A percentile compares a stretch with the other conserved stretches of the same genome.
Conservation (phyloP, 2,797 vertebrate genomes). For the Neostethus bicornis region DNA sequence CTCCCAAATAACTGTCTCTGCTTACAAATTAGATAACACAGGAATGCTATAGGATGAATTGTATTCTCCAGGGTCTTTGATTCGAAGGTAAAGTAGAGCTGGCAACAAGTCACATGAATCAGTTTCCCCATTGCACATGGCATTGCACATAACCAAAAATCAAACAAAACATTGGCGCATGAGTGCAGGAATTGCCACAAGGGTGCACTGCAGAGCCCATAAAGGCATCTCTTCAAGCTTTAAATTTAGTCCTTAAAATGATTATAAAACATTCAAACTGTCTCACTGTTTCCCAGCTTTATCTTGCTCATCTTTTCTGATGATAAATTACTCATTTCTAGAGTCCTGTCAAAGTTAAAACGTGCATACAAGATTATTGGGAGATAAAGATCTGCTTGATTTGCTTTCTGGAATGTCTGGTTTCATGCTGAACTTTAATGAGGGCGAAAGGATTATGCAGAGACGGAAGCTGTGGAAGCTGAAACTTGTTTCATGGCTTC, state of each 20-base stretch:
- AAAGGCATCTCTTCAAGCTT: constrained; percentile 16
- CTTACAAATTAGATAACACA: too few relatives aligned
- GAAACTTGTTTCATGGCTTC: constrained; percentile 48
- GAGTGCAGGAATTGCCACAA: constrained; percentile 59
- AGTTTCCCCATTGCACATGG: constrained; percentile 11
- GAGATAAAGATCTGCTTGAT: constrained; percentile 67
- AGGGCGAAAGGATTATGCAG: constrained; percentile 56
- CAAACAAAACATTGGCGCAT: background rate
- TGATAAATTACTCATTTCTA: constrained; percentile 51
- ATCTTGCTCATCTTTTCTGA: constrained; percentile 45
- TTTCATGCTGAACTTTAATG: constrained; percentile 53
- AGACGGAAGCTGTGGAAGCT: constrained; percentile 32
- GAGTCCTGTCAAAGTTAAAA: constrained; percentile 53
- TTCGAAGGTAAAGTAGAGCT: constrained; percentile 23
- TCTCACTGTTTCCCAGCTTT: constrained; percentile 1
- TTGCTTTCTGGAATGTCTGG: constrained; percentile 49
- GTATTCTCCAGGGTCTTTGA: constrained; percentile 25
- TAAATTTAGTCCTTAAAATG: constrained; percentile 19
- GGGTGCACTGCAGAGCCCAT: constrained; percentile 71
- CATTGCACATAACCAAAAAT: constrained; percentile 7
- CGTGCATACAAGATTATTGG: constrained; percentile 39
- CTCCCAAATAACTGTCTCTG: constrained; percentile 20
- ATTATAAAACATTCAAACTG: constrained; percentile 15
- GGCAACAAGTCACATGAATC: constrained; percentile 17
- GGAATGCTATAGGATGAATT: constrained; percentile 25